Evolutionary conservation across 2,797 vertebrate species (phyloP).

Genomic region (Tangara arthus): DNA sequence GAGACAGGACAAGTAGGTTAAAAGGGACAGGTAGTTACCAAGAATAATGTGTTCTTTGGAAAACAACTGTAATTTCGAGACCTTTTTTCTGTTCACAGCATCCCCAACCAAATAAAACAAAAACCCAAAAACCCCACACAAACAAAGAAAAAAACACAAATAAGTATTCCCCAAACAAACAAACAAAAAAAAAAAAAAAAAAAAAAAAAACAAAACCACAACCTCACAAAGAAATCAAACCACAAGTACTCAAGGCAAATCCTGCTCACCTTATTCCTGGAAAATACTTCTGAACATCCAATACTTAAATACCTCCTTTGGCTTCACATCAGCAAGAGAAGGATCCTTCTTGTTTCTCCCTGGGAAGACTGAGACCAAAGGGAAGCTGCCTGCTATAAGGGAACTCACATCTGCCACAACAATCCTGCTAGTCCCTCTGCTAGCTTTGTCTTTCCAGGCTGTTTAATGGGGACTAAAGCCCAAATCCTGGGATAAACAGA

Average conservation of each 20-base stretch:
- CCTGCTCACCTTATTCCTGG: background rate
- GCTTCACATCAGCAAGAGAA: background rate
- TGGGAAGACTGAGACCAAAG: background rate
- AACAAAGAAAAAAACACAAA: too few relatives aligned
- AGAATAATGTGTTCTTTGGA: background rate
- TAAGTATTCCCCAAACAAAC: background rate
- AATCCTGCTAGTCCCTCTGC: background rate
- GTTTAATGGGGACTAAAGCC: background rate
- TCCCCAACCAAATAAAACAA: background rate
- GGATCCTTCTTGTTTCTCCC: background rate
- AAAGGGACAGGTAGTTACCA: background rate
- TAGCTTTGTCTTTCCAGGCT: background rate
- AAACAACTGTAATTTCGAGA: background rate
- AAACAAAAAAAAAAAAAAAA: background rate
- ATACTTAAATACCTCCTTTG: background rate
- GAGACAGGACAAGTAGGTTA: background rate
- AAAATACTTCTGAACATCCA: background rate
- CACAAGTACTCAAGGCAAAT: background rate
- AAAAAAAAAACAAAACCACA: background rate
- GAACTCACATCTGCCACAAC: background rate
- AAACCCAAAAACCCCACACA: background rate
- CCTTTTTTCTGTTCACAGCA: background rate
- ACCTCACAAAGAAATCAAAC: background rate
- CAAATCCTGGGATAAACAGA: background rate
- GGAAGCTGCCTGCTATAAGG: background rate